Percentiles rank a stretch among this genome's conserved stretches.
Evolutionary conservation across 2,113 vertebrate species (phyloP).

Genomic region (Cacatua alba): DNA sequence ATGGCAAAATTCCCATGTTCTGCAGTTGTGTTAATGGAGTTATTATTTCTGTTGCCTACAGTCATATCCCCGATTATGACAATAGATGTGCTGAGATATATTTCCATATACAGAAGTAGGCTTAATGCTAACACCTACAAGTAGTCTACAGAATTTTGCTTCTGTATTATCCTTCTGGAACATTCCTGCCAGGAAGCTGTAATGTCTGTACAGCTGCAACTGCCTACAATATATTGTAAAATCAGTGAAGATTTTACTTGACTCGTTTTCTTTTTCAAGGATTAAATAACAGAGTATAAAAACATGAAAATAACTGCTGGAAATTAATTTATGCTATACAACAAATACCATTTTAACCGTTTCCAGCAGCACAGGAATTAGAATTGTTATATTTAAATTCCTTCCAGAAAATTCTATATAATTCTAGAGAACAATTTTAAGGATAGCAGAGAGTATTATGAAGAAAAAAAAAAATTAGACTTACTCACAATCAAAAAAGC

Average conservation of each 20-base stretch:
- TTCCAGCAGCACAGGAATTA: background rate
- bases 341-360: background rate
- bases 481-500: background rate
- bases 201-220: background rate
- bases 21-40: background rate
- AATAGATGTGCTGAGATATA: background rate
- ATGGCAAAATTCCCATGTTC: background rate
- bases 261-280: background rate
- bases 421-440: background rate
- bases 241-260: background rate
- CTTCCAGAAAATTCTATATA: background rate
- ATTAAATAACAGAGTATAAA: background rate
- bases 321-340: background rate
- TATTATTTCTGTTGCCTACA: background rate
- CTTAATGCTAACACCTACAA: background rate
- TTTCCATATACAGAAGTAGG: background rate
- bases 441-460: background rate
- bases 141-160: background rate
- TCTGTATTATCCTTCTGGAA: background rate
- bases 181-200: background rate
- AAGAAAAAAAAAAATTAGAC: background rate
- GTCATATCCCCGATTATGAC: background rate
- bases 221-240: background rate
- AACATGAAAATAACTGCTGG: background rate
- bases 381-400: background rate